phyloP scores from a whole-genome alignment of 2,113 vertebrate species.

The Calidris pugnax region DNA sequence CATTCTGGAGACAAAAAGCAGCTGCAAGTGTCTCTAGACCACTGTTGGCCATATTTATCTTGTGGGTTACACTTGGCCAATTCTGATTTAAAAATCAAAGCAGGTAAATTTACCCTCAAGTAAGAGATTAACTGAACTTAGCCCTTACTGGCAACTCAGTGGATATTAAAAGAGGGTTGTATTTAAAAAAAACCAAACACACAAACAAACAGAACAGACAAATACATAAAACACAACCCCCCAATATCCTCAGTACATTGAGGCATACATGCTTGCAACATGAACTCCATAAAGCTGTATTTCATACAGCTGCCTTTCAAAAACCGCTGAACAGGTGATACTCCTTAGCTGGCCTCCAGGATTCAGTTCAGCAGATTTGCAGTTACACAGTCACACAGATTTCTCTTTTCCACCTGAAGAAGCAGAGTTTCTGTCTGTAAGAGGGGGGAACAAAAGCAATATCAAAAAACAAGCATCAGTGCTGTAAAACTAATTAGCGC shows the following conservation, averaged over 20 bases:
- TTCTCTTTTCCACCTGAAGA: conserved; percentile 69
- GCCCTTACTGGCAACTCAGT: not conserved
- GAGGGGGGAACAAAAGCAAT: not conserved
- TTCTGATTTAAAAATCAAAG: conserved; percentile 32
- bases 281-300: not conserved
- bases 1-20: not conserved
- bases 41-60: not conserved
- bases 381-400: conserved; percentile 55
- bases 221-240: not conserved
- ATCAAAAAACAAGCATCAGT: not conserved
- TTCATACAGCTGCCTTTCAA: conserved; percentile 46
- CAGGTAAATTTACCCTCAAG: not conserved
- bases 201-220: not conserved
- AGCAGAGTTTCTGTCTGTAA: conserved; percentile 66
- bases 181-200: not conserved
- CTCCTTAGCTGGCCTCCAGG: not conserved
- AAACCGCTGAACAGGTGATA: not conserved
- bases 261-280: conserved; percentile 20
- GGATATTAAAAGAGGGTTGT: not conserved
- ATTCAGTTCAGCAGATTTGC: conserved; percentile 58
- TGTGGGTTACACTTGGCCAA: conserved; percentile 10
- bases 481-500: not conserved
- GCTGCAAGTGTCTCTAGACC: not conserved
- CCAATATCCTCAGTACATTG: not conserved
- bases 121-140: not conserved